These are phyloP conservation scores for Schizothorax lantsangensis DNA, from an alignment of 2,797 vertebrate genomes.

Conservation along the genomic window DNA sequence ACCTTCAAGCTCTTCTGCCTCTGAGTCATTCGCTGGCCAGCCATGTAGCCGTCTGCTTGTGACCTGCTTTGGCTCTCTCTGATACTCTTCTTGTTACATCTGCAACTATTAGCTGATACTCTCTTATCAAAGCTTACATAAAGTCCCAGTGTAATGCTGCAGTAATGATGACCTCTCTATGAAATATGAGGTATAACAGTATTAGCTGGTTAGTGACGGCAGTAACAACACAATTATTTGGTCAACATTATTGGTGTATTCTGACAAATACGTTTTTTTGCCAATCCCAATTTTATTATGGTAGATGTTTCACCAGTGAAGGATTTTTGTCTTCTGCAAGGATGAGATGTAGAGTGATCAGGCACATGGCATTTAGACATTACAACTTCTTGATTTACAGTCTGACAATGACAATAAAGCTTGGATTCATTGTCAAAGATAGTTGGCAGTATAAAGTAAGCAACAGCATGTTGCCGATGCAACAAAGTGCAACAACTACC, in stretches of 20 bases:
- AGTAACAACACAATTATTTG: not conserved
- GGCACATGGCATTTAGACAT: not conserved
- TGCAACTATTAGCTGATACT: not conserved
- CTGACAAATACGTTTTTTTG: not conserved
- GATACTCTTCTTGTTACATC: conserved; percentile 16
- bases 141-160: not conserved
- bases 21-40: conserved; percentile 67
- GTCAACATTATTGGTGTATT: not conserved
- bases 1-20: conserved; percentile 61
- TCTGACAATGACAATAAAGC: not conserved
- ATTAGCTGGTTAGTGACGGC: not conserved
- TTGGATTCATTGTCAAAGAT: not conserved
- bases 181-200: not conserved
- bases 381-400: not conserved
- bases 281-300: not conserved
- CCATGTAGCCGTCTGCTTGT: conserved; percentile 62
- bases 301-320: not conserved
- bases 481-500: not conserved
- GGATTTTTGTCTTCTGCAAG: not conserved
- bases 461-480: not conserved
- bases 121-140: not conserved
- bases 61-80: conserved; percentile 52
- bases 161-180: not conserved
- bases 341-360: too few species aligned
- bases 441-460: not conserved